Base-by-base conservation (phyloP, 2,113 vertebrate species). In the Setophaga coronata region DNA sequence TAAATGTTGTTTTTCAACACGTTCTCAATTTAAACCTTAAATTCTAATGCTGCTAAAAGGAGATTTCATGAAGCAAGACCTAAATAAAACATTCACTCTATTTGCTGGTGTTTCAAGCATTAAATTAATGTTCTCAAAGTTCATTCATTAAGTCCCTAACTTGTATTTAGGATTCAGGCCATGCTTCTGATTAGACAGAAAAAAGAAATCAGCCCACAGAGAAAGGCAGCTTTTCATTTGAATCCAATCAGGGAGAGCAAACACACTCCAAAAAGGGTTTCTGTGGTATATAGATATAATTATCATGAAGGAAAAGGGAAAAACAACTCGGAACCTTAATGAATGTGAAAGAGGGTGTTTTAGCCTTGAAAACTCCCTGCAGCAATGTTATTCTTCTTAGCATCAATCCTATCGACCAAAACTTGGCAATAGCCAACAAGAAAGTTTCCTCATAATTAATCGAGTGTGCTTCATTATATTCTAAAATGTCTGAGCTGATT, bases 61-160 rank as follows among this genome's bases (percentile, higher is more conserved):
- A 90, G 57, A 71, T 48, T 82, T 87, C 45, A 74, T n/a, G 21
- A 72, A 81, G 47, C 54, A 42, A 61, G 13, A 14, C 51, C 42
- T 23, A 42, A 64, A 92, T 84, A 88, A 96, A 73, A 25, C 36
- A 66, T 72, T 51, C 29, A 66, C 14, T 95, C 80, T 95, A 67
- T 95, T 91, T 97, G 36, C 77, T 89, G 87, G 57, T 62, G 71
- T 85, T 93, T 96, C 90, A 96, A 96, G 90, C 96, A 95, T 96
- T 96, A 96, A 94, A 96, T 97, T 95, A 97, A 96, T 95, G 92
- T 97, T 90, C 90, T 94, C 87, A 42, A 84, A 84, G 87, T 94
- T 81, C 48, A 96, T 95, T 96, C 95, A 94, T 95, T 96, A 96
- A 83, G 43, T 87, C 79, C 24, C 91, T 83, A 88, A 91, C 79